Base-by-base conservation (phyloP, 2,888 invertebrate genomes). In the Drosophila peninsularis region DNA sequence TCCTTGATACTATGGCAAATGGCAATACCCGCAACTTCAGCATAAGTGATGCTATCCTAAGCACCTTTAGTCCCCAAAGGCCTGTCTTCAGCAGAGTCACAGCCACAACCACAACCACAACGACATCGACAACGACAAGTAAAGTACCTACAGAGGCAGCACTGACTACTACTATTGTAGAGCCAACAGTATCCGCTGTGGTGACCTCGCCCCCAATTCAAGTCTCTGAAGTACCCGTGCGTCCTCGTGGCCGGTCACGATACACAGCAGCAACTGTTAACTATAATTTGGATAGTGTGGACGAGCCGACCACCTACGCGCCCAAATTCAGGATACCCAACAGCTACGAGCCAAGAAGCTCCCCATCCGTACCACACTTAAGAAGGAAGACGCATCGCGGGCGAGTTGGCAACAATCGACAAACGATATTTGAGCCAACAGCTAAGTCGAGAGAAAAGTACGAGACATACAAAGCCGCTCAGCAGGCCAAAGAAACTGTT, bases 251-350 rank as follows among this genome's bases (percentile, higher is more conserved):
- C 1, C 89, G 92, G 3, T 92, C 92, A 1, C 90, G 92, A 0
- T 92, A 91, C 52, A 92, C 92, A 0, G 89, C 84, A 9, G 90
- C 91, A 14, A 90, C 90, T 3, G 70, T 77, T 0, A 79, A 75
- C 42, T 90, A 89, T 53, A 71, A 81, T 14, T 55, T 90, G n/a
- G 90, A 91, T 0, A 71, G 37, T 13, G n/a, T 55, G 11, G 91
- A 91, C 44, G 92, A 92, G 60, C 90, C 92, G 21, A 92, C 92
- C 2, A 92, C 92, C 0, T 92, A 92, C 77, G 86, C 92, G 0
- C 92, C 93, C 0, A 92, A 90, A 55, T 71, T 87, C 1, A 90
- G 90, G 21, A 76, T 87, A 37, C 66, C 78, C 1, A 79, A 77
- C n/a, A 71, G 57, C 27, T 49, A 49, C 36, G 78, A 73, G 3